A percentile compares a stretch with the other conserved stretches of the same genome.
Conservation (phyloP, 2,888 invertebrate species). For the Gerris lacustris region DNA sequence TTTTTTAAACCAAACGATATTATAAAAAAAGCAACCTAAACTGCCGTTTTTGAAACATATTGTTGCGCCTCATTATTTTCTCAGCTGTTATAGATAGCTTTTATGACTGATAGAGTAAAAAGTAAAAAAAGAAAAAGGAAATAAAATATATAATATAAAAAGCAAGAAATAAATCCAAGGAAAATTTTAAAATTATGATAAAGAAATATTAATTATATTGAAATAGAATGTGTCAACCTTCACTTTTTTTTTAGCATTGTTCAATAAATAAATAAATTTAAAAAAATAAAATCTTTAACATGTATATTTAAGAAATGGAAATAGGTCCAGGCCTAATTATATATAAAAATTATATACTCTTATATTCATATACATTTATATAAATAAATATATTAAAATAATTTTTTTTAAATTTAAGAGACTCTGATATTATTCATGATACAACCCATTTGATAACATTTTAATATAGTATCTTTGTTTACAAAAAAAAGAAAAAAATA, state of each 20-base stretch:
- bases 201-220: too few species aligned
- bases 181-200: too few species aligned
- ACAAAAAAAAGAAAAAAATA: too few species aligned
- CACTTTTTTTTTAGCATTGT: slow-evolving; percentile 27
- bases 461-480: too few species aligned
- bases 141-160: slow-evolving; percentile 6
- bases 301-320: slow-evolving; percentile 28
- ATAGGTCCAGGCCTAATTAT: slow-evolving; percentile 34
- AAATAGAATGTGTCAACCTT: slow-evolving; percentile 25
- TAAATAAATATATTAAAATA: slow-evolving; percentile 28
- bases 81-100: slow-evolving; percentile 25
- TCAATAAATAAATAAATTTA: slow-evolving; percentile 29
- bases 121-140: neutral
- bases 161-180: neutral
- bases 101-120: slow-evolving; percentile 28
- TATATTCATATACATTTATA: slow-evolving; percentile 12
- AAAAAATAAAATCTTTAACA: slow-evolving; percentile 25
- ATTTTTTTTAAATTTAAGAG: slow-evolving; percentile 8
- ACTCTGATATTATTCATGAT: too few species aligned
- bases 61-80: neutral
- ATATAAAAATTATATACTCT: slow-evolving; percentile 9
- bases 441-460: too few species aligned
- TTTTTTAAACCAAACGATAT: too few species aligned
- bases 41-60: slow-evolving; percentile 19
- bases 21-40: slow-evolving; percentile 12